Base-by-base conservation (phyloP, 2,113 vertebrate species). In the Bettongia penicillata region DNA sequence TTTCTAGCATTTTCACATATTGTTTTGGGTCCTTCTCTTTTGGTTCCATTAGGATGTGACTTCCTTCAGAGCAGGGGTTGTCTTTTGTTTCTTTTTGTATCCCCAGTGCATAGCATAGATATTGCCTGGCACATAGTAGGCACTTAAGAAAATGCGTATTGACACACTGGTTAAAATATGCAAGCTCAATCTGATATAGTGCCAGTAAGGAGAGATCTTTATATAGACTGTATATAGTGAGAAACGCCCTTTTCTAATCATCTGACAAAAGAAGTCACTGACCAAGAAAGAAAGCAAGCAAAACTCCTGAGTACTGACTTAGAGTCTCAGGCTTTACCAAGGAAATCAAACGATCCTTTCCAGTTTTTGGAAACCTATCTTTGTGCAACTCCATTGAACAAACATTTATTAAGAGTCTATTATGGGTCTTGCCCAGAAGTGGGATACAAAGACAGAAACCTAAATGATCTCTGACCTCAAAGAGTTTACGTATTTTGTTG, bases 1-100 rank as follows among this genome's bases (percentile, higher is more conserved):
- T 94, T 77, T 91, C 84, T 90, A 50, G 93, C 25, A 94, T 91
- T 92, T 90, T 28, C 96, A 90, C 31, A 61, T 31, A 94, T 28
- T 93, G 93, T 61, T 53, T 7, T 16, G 14, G 55, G 55, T 28
- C 25, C 50, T n/a, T 61, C 25, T 93, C 26, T 91, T 55, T 91
- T 68, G 91, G 51, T 37, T 90, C 37, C 31, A 90, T 61, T 53
- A 89, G 53, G 49, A 0, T 19, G 31, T 37, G 61, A 77, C 31
- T n/a, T n/a, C 61, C 61, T 19, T 19, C 3, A n/a, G 61, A 31
- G 61, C 61, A 31, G 61, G 31, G 61, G 31, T 1, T 6, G 3
- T 37, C 61, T n/a, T 68, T 68, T n/a, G 31, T 12, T 14, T 68
- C 31, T n/a, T 37, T 77, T 77, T 6, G 61, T 16, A 77, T n/a